A percentile compares a stretch with the other conserved stretches of the same genome.
These are phyloP conservation scores for Graphium colonna DNA, from an alignment of 2,888 invertebrate genomes.

Conservation along the genomic window DNA sequence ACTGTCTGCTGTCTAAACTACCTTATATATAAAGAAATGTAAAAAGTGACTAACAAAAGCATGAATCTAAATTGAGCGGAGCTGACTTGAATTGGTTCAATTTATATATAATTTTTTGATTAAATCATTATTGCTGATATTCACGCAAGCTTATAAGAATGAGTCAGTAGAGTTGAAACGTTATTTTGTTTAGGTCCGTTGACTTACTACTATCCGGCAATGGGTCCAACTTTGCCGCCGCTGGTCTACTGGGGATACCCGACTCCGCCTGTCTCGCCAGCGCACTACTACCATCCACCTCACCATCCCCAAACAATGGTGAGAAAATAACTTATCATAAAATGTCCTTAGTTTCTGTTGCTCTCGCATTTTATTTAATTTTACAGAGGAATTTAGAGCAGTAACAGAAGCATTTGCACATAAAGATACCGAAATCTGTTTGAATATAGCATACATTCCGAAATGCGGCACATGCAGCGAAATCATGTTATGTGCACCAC, in stretches of 20 bases:
- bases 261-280: constrained; percentile 95
- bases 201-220: constrained; percentile 77
- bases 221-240: constrained; percentile 81
- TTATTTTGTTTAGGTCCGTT: constrained; percentile 59
- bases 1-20: constrained; percentile 8
- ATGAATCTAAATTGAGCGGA: constrained; percentile 3
- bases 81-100: neutral
- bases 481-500: neutral
- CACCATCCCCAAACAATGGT: constrained; percentile 73
- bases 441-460: too few relatives aligned
- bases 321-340: constrained; percentile 26
- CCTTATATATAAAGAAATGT: neutral
- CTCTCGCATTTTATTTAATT: neutral
- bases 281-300: constrained; percentile 88
- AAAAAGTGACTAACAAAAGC: constrained; percentile 21
- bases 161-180: neutral
- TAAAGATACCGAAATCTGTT: too few relatives aligned
- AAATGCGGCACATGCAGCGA: too few relatives aligned
- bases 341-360: constrained; percentile 1
- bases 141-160: neutral
- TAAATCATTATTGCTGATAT: neutral
- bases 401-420: too few relatives aligned
- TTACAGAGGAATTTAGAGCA: neutral
- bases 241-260: constrained; percentile 96
- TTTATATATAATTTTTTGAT: neutral